A percentile compares a stretch with the other conserved stretches of the same genome.
Evolutionary conservation across 2,113 vertebrate species (phyloP).

Genomic region (Parotia lawesii): DNA sequence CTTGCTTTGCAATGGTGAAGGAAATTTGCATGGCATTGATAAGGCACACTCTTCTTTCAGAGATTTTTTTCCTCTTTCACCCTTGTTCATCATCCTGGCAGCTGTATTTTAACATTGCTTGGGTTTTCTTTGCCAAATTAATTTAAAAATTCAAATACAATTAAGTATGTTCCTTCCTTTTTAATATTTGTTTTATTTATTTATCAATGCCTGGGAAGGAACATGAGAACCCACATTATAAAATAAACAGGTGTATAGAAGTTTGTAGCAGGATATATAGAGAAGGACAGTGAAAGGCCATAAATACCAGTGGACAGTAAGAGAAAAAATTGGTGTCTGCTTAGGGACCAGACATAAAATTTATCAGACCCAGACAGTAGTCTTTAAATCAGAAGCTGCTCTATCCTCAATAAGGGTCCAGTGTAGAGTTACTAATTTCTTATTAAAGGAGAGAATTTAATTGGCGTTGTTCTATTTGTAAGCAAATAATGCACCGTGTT

Average conservation of each 20-base stretch:
- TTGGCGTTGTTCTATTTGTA: background rate
- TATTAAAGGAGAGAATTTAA: slow-evolving; percentile 29
- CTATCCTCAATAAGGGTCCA: background rate
- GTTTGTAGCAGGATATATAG: background rate
- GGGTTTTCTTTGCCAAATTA: background rate
- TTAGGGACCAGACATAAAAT: background rate
- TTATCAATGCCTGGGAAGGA: background rate
- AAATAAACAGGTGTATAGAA: background rate
- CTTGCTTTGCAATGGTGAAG: background rate
- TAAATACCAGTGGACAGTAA: background rate
- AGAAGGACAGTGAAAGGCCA: background rate
- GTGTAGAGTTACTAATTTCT: background rate
- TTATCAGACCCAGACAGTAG: background rate
- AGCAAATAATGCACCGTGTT: background rate
- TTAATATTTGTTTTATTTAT: background rate
- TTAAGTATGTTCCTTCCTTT: background rate
- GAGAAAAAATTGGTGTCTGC: slow-evolving; percentile 9
- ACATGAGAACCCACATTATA: background rate
- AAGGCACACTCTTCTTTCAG: background rate
- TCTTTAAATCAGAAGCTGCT: slow-evolving; percentile 18
- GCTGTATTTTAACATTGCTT: background rate
- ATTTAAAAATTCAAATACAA: background rate
- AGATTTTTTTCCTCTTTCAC: background rate
- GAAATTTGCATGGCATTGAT: background rate
- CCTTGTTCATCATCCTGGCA: background rate